Evolutionary conservation across 2,888 invertebrate genomes (phyloP), one percentile per base, ranked within the genome.

Genomic region (Drosophila leonis): DNA sequence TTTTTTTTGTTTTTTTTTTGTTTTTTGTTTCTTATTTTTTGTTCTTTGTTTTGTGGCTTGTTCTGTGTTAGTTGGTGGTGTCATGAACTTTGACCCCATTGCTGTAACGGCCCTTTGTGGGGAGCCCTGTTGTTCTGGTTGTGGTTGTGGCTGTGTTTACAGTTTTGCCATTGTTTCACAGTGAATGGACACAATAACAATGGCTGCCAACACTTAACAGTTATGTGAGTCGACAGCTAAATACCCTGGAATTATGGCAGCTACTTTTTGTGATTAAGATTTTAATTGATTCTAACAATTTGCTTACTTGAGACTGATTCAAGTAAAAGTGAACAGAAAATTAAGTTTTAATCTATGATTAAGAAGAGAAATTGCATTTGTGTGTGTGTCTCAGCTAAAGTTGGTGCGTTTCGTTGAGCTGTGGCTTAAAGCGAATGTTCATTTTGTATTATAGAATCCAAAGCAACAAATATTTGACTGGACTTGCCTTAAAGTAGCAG

Each of bases 401-500:
- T 39, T 13, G 39, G 15, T 55, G n/a, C 35, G 15, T 7, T 44
- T 44, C 37, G 7, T 15, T n/a, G 20, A 15, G 29, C 9, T 44
- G 0, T n/a, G 15, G 8, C 7, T 10, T 15, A 7, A 33, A 24
- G 7, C 39, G 13, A 41, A 15, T 41, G 6, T 12, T 44, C 18
- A 8, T 20, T 29, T 41, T 4, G 15, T 24, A 10, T 33, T 35
- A 13, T 62, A 59, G 44, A 60, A 70, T 54, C 41, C 29, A 73
- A 65, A 65, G 57, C 61, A 73, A 80, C 64, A 78, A 67, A 64
- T 65, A 39, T 48, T 76, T 66, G 78, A 84, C 83, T 84, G 83
- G 78, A 84, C 88, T 85, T 84, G 83, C 83, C 83, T 84, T 84
- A 84, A 84, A 85, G 72, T 85, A 88, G 65, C 80, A 78, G 80